These are phyloP conservation scores for Lampris incognitus DNA, from an alignment of 2,113 vertebrate genomes.

Conservation along the genomic window DNA sequence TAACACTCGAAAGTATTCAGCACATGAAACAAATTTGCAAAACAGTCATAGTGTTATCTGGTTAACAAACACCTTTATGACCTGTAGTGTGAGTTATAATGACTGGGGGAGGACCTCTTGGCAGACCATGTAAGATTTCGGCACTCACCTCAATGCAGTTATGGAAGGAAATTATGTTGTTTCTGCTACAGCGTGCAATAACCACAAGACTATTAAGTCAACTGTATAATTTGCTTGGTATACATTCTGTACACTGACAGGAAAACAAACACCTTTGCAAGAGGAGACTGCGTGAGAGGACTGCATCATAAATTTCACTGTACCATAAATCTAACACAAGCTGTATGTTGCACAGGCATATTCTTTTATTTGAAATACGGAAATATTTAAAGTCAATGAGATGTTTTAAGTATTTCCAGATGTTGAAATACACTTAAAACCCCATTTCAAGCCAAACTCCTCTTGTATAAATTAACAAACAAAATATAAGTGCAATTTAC, in stretches of 20 bases:
- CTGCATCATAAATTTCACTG: constrained; percentile 28
- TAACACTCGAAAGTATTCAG: constrained; percentile 85
- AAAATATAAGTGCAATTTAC: constrained; percentile 71
- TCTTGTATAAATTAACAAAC: constrained; percentile 69
- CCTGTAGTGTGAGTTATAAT: constrained; percentile 77
- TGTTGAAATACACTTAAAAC: constrained; percentile 59
- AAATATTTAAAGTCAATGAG: constrained; percentile 53
- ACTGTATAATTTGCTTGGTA: constrained; percentile 11
- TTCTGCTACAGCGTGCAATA: constrained; percentile 37
- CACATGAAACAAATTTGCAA: constrained; percentile 68
- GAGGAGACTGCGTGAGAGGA: constrained; percentile 32
- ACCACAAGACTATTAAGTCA: neutral
- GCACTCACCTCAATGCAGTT: constrained; percentile 1
- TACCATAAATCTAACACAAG: constrained; percentile 48
- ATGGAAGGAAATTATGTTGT: constrained; percentile 36
- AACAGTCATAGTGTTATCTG: constrained; percentile 55
- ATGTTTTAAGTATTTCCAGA: constrained; percentile 63
- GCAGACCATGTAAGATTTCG: constrained; percentile 35
- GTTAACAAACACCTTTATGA: constrained; percentile 72
- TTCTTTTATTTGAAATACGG: constrained; percentile 66
- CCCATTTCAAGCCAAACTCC: constrained; percentile 46
- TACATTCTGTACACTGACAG: constrained; percentile 46
- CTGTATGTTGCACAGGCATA: constrained; percentile 60
- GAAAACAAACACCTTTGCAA: constrained; percentile 27
- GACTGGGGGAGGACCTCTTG: constrained; percentile 85